A percentile compares a stretch with the other conserved stretches of the same genome.
These are phyloP conservation scores for Macrophya annulata DNA, from an alignment of 2,888 invertebrate genomes.

Conservation along the genomic window DNA sequence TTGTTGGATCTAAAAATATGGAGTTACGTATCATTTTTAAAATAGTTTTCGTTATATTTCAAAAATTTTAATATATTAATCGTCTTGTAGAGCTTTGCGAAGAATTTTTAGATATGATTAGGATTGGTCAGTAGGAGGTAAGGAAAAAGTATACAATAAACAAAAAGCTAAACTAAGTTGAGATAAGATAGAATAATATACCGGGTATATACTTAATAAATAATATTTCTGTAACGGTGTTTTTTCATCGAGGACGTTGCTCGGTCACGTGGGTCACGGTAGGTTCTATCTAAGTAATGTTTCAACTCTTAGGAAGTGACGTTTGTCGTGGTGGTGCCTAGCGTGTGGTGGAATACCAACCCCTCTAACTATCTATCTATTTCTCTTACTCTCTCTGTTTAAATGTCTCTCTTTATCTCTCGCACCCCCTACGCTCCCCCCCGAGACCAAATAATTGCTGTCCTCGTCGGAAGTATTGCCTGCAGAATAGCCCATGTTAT, in stretches of 20 bases:
- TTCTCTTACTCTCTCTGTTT: background rate
- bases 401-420: slow-evolving; percentile 34
- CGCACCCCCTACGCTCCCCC: slow-evolving; percentile 54
- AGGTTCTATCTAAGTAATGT: slow-evolving; percentile 69
- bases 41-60: background rate
- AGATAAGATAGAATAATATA: background rate
- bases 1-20: background rate
- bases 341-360: slow-evolving; percentile 52
- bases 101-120: background rate
- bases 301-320: slow-evolving; percentile 66
- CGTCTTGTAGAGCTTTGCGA: background rate
- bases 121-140: background rate
- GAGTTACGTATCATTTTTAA: background rate
- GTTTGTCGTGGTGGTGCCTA: slow-evolving; percentile 60
- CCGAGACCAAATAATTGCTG: slow-evolving; percentile 72
- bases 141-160: background rate
- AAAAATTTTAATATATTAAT: background rate
- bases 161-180: no score
- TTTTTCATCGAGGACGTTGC: background rate
- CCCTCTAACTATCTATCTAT: background rate
- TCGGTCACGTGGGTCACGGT: slow-evolving; percentile 16
- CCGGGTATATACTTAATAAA: background rate
- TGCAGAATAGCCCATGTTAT: slow-evolving; percentile 23
- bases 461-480: slow-evolving; percentile 65
- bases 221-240: slow-evolving; percentile 32